Percentiles rank a stretch among this genome's conserved stretches.
Conservation (phyloP, 1,140 invertebrate genomes). For the Cyrtorhinus lividipennis region DNA sequence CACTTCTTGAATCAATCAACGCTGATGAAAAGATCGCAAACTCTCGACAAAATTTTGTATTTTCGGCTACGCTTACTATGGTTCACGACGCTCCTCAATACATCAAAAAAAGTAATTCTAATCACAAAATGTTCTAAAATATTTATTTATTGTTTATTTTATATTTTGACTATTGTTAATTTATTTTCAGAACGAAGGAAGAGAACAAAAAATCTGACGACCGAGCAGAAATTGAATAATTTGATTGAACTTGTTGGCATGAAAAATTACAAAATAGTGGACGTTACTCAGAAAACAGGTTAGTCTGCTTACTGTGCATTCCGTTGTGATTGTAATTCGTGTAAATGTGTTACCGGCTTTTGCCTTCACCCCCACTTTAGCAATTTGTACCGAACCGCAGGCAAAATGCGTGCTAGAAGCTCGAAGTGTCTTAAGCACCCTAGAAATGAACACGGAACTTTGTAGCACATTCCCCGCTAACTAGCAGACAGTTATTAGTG, state of each 20-base stretch:
- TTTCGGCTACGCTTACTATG: constrained; percentile 92
- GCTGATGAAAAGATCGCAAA: constrained; percentile 34
- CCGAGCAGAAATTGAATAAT: constrained; percentile 53
- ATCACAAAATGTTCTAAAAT: not conserved
- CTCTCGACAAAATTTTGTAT: constrained; percentile 77
- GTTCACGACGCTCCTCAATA: constrained; percentile 58
- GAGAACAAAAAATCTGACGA: constrained; percentile 48
- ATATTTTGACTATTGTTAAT: constrained; percentile 1
- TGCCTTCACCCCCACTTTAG: too few relatives aligned
- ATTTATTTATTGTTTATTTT: not conserved
- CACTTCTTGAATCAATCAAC: constrained; percentile 70
- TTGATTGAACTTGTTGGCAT: constrained; percentile 63
- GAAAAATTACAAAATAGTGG: constrained; percentile 81
- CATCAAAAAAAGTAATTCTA: constrained; percentile 42
- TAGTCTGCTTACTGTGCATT: too few relatives aligned
- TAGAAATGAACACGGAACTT: too few relatives aligned
- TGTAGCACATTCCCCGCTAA: too few relatives aligned
- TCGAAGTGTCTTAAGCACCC: too few relatives aligned
- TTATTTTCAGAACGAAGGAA: constrained; percentile 29
- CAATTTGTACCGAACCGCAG: too few relatives aligned
- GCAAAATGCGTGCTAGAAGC: too few relatives aligned
- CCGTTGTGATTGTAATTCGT: constrained; percentile 22
- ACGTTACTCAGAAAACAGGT: constrained; percentile 66
- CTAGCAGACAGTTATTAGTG: too few relatives aligned
- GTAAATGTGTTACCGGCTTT: too few relatives aligned